phyloP scores from a whole-genome alignment of 1,140 invertebrate genomes.

The Drosophila kikkawai region DNA sequence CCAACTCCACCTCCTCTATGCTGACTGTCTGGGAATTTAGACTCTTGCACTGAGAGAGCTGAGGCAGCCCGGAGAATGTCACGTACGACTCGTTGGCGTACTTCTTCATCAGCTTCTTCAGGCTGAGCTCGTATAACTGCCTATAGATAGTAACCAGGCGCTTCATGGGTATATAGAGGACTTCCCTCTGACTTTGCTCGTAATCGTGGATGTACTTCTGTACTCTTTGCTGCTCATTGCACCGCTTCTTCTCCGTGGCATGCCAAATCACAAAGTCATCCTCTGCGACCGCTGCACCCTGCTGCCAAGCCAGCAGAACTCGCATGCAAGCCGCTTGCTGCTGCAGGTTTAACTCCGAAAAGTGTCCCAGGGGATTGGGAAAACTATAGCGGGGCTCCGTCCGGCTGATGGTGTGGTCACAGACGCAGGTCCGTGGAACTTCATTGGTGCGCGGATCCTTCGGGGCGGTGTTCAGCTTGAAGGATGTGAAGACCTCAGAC shows the following conservation, averaged over 20 bases:
- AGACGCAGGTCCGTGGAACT: background rate
- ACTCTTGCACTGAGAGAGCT: slow-evolving; percentile 52
- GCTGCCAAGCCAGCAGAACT: slow-evolving; percentile 50
- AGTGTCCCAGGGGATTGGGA: slow-evolving; percentile 23
- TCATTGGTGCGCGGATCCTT: slow-evolving; percentile 59
- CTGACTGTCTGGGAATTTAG: slow-evolving; percentile 35
- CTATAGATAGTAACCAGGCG: slow-evolving; percentile 36
- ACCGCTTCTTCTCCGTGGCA: slow-evolving; percentile 46
- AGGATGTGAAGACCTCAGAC: slow-evolving; percentile 42
- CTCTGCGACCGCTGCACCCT: slow-evolving; percentile 4
- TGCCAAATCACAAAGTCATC: slow-evolving; percentile 53
- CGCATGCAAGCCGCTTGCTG: slow-evolving; percentile 62
- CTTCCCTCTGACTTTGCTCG: slow-evolving; percentile 31
- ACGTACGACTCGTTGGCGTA: slow-evolving; percentile 30
- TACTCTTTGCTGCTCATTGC: slow-evolving; percentile 44
- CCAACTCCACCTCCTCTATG: slow-evolving; percentile 47
- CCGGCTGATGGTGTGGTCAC: slow-evolving; percentile 29
- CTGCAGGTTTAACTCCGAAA: slow-evolving; percentile 34
- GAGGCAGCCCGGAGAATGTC: slow-evolving; percentile 58
- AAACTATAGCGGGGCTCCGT: slow-evolving; percentile 18
- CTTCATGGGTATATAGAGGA: slow-evolving; percentile 53
- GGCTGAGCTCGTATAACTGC: slow-evolving; percentile 34
- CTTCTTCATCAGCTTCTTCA: slow-evolving; percentile 10
- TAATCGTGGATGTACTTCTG: slow-evolving; percentile 54
- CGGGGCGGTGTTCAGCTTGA: background rate